phyloP scores from a whole-genome alignment of 2,888 invertebrate species.

The Phytoseiulus persimilis region DNA sequence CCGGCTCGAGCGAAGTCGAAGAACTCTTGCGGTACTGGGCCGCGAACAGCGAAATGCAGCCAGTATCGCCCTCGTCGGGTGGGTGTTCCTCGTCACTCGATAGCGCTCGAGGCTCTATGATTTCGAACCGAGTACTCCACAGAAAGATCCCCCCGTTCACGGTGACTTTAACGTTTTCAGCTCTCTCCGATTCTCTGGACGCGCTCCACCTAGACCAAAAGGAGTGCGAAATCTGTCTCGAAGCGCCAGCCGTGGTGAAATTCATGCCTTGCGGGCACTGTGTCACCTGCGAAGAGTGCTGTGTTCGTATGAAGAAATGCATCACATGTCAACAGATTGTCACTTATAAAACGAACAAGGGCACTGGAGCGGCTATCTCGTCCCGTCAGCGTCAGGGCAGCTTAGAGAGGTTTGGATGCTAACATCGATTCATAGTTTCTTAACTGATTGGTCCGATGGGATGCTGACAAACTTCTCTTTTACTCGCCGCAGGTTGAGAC shows the following conservation, averaged over 20 bases:
- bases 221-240: slow-evolving; percentile 66
- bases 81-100: slow-evolving; percentile 45
- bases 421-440: too few relatives aligned
- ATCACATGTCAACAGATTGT: slow-evolving; percentile 61
- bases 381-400: slow-evolving; percentile 57
- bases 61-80: slow-evolving; percentile 54
- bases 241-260: slow-evolving; percentile 57
- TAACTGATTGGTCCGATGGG: too few relatives aligned
- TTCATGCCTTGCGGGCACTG: slow-evolving; percentile 68
- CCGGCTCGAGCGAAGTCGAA: slow-evolving; percentile 55
- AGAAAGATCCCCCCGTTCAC: not conserved
- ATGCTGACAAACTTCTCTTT: not conserved
- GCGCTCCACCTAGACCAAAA: not conserved
- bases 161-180: not conserved
- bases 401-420: slow-evolving; percentile 53
- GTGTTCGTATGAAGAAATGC: slow-evolving; percentile 68
- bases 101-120: too few relatives aligned
- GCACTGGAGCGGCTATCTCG: slow-evolving; percentile 45
- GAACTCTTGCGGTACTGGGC: slow-evolving; percentile 63
- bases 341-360: slow-evolving; percentile 49
- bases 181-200: slow-evolving; percentile 19
- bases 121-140: too few relatives aligned
- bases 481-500: slow-evolving; percentile 54
- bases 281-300: slow-evolving; percentile 67
- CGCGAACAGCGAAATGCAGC: slow-evolving; percentile 51